Evolutionary conservation across 2,888 invertebrate species (phyloP).

Genomic region (Arrhopalites spinosus): DNA sequence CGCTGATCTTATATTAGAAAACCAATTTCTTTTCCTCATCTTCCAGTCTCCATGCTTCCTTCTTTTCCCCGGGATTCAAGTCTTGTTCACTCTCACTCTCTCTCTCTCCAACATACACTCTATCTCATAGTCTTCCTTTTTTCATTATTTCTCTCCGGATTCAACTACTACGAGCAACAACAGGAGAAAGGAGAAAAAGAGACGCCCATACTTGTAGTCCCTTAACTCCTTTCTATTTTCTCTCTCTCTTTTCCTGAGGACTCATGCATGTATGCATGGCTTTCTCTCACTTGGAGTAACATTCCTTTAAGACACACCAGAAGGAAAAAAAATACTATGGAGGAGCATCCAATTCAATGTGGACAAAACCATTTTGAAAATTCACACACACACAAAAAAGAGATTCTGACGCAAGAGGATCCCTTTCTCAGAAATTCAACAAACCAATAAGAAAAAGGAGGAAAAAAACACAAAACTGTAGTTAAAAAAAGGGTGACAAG

Average conservation of each 20-base stretch:
- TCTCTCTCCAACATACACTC: conserved; percentile 14
- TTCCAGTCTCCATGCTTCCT: conserved; percentile 19
- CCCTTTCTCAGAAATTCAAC: not conserved
- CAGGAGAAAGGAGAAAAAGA: not conserved
- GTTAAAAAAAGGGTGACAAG: not conserved
- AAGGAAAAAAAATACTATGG: not conserved
- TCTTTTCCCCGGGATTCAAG: not conserved
- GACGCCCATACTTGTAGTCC: not conserved
- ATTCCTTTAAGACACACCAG: not conserved
- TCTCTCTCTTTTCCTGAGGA: not conserved
- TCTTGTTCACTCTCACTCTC: conserved; percentile 11
- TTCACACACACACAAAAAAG: conserved; percentile 3
- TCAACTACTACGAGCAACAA: conserved; percentile 8
- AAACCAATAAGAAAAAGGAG: not conserved
- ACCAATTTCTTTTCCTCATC: conserved; percentile 53
- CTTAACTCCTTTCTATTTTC: conserved; percentile 14
- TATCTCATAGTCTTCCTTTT: conserved; percentile 11
- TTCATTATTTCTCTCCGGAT: conserved; percentile 32
- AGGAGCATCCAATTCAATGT: conserved; percentile 2
- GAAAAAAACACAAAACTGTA: not conserved
- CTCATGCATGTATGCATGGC: not conserved
- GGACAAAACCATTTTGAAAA: conserved; percentile 22
- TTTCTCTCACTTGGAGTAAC: not conserved
- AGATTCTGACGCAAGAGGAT: not conserved
- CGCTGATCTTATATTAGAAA: conserved; percentile 55